A percentile compares a stretch with the other conserved stretches of the same genome.
phyloP scores from a whole-genome alignment of 2,888 invertebrate genomes.

The Amphipoea lucens region DNA sequence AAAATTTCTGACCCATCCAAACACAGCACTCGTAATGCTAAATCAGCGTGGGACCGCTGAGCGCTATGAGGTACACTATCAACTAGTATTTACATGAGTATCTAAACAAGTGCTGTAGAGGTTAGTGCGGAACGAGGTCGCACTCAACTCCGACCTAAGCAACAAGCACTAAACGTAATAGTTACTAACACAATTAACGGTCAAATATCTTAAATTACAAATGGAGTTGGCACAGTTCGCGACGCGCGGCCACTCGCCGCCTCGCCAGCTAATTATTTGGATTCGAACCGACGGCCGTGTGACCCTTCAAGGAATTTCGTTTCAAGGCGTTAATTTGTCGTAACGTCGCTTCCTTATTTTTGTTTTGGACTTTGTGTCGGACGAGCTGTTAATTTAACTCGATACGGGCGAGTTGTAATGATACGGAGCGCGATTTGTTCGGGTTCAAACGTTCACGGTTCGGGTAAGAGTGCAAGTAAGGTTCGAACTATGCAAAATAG shows the following conservation, averaged over 20 bases:
- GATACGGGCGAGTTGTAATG: slow-evolving; percentile 37
- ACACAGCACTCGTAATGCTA: slow-evolving; percentile 84
- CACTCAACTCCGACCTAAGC: slow-evolving; percentile 80
- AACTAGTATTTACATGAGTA: slow-evolving; percentile 81
- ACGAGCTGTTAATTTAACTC: slow-evolving; percentile 62
- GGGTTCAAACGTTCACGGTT: slow-evolving; percentile 40
- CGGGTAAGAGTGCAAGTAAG: slow-evolving; percentile 71
- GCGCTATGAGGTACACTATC: slow-evolving; percentile 81
- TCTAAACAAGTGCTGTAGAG: slow-evolving; percentile 76
- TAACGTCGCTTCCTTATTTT: slow-evolving; percentile 74
- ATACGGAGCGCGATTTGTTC: slow-evolving; percentile 45
- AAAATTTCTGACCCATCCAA: slow-evolving; percentile 89
- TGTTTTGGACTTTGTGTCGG: slow-evolving; percentile 66
- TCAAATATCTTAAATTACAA: slow-evolving; percentile 88
- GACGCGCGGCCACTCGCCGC: slow-evolving; percentile 84
- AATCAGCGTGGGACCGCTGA: slow-evolving; percentile 77
- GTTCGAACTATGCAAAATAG: slow-evolving; percentile 84
- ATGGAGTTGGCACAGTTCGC: slow-evolving; percentile 85
- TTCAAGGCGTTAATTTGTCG: slow-evolving; percentile 78
- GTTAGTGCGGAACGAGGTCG: slow-evolving; percentile 75
- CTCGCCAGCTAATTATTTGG: slow-evolving; percentile 85
- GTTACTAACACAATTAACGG: slow-evolving; percentile 87
- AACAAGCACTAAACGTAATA: slow-evolving; percentile 87
- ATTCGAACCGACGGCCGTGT: slow-evolving; percentile 81
- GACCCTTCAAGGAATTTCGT: slow-evolving; percentile 80